A percentile compares a stretch with the other conserved stretches of the same genome.
phyloP scores from a whole-genome alignment of 1,140 invertebrate species.

The Drosophila oshimai region DNA sequence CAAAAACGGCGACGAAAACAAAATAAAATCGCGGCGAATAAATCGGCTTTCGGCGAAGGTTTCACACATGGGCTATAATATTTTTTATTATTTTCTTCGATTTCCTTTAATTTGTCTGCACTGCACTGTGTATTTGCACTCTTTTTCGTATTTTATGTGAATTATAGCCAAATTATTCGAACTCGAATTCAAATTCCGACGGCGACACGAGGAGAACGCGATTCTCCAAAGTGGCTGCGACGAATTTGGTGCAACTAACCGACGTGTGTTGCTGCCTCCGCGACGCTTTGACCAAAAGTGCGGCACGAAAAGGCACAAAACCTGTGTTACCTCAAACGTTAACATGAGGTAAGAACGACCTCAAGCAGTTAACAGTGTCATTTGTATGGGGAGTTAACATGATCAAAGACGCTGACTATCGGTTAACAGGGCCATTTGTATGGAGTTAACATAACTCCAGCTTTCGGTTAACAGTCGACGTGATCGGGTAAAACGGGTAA shows the following conservation, averaged over 20 bases:
- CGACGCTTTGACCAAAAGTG: too few species aligned
- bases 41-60: not conserved
- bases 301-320: too few species aligned
- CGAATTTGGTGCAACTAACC: too few species aligned
- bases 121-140: conserved; percentile 22
- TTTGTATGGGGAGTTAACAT: too few species aligned
- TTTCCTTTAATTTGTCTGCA: conserved; percentile 26
- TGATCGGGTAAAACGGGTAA: not conserved
- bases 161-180: conserved; percentile 19
- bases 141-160: not conserved
- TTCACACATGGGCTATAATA: conserved; percentile 11
- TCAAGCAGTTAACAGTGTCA: too few species aligned
- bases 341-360: too few species aligned
- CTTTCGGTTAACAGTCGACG: too few species aligned
- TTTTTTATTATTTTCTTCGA: not conserved
- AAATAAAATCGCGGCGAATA: conserved; percentile 61
- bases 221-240: conserved; percentile 66
- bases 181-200: conserved; percentile 29
- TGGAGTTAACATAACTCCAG: too few species aligned
- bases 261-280: too few species aligned
- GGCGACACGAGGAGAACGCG: conserved; percentile 52
- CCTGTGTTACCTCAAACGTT: too few species aligned
- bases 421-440: too few species aligned
- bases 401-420: too few species aligned
- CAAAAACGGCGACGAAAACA: conserved; percentile 46